Evolutionary conservation across 2,888 invertebrate genomes (phyloP).

Genomic region (Lydus trimaculatus): DNA sequence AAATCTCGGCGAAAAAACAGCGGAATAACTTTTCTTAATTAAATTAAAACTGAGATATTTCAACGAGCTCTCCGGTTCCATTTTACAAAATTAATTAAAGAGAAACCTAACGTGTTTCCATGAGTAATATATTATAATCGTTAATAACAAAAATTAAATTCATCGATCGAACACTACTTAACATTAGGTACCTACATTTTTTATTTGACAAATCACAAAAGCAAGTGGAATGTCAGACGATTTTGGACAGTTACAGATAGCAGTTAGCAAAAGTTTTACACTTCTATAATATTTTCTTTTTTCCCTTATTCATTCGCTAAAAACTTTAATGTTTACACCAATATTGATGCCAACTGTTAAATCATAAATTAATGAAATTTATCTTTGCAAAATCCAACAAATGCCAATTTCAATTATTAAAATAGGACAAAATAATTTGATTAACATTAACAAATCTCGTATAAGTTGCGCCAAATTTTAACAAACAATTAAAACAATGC

Average conservation of each 20-base stretch:
- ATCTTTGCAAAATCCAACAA: neutral
- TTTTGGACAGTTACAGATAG: neutral
- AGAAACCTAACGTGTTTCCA: conserved; percentile 54
- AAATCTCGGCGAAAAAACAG: conserved; percentile 34
- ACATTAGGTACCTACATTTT: conserved; percentile 34
- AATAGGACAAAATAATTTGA: neutral
- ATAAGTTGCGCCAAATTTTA: neutral
- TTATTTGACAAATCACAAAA: conserved; percentile 40
- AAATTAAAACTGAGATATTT: conserved; percentile 56
- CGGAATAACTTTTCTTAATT: conserved; percentile 54
- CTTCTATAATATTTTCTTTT: no score
- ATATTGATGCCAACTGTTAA: conserved; percentile 2
- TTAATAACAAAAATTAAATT: conserved; percentile 60
- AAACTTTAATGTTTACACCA: neutral
- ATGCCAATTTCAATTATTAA: neutral
- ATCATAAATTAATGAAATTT: conserved; percentile 5
- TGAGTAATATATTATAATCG: conserved; percentile 59
- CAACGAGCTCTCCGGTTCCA: conserved; percentile 36
- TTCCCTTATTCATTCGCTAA: neutral
- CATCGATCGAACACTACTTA: conserved; percentile 49
- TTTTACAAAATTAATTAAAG: conserved; percentile 54
- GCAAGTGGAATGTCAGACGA: neutral
- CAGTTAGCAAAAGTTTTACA: neutral
- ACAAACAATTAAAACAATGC: neutral
- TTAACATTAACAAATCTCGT: neutral